A percentile compares a stretch with the other conserved stretches of the same genome.
Evolutionary conservation across 2,797 vertebrate genomes (phyloP).

Genomic region (Catostomus latipinnis): DNA sequence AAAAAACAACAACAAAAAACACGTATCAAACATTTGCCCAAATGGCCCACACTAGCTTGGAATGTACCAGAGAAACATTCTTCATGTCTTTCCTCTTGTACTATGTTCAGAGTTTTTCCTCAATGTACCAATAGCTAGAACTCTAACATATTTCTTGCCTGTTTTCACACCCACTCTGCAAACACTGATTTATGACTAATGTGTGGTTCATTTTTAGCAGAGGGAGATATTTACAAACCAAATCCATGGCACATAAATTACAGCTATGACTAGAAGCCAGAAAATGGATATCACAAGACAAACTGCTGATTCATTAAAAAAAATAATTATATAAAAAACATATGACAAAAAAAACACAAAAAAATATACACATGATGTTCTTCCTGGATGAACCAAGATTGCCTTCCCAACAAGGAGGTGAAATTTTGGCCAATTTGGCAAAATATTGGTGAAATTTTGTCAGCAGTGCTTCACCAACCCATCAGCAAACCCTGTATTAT

Average conservation of each 20-base stretch:
- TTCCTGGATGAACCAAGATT: too few relatives aligned
- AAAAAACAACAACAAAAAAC: too few relatives aligned
- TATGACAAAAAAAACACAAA: not conserved
- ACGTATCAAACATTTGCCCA: too few relatives aligned
- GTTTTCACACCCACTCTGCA: slow-evolving; percentile 2
- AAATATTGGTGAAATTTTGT: too few relatives aligned
- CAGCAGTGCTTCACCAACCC: too few relatives aligned
- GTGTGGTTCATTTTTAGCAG: slow-evolving; percentile 2
- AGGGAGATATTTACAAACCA: slow-evolving; percentile 21
- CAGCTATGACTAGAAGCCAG: not conserved
- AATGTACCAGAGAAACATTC: not conserved
- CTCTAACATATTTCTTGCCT: not conserved
- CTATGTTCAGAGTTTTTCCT: not conserved
- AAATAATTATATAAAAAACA: not conserved
- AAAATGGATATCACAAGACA: not conserved
- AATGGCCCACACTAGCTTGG: not conserved
- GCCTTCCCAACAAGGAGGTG: too few relatives aligned
- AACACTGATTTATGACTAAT: slow-evolving; percentile 37
- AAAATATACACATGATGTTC: not conserved
- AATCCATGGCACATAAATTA: slow-evolving; percentile 21
- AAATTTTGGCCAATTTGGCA: too few relatives aligned
- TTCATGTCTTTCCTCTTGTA: not conserved
- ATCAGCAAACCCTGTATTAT: too few relatives aligned
- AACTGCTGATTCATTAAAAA: not conserved
- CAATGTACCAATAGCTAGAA: not conserved